Evolutionary conservation across 2,888 invertebrate genomes (phyloP).

Genomic region (Hypolimnas misippus): DNA sequence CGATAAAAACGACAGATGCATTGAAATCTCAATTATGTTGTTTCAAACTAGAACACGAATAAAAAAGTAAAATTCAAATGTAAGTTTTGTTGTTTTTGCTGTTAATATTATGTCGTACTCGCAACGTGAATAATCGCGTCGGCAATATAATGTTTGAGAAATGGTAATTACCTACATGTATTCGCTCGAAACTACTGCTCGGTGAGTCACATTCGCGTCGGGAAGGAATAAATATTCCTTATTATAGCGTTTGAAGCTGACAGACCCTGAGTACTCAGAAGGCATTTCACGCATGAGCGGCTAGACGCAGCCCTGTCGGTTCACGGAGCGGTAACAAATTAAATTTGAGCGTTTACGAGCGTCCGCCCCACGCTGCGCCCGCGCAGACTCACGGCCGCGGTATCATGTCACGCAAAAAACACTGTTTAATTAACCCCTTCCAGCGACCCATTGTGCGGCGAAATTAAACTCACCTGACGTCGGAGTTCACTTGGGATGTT

Average conservation of each 20-base stretch:
- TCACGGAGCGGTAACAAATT: conserved; percentile 33
- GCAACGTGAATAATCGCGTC: not conserved
- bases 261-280: conserved; percentile 18
- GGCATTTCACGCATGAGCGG: conserved; percentile 24
- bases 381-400: conserved; percentile 12
- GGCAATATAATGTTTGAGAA: not conserved
- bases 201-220: conserved; percentile 2
- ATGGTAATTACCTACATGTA: not conserved
- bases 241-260: not conserved
- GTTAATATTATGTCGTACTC: no score
- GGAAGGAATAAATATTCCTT: not conserved
- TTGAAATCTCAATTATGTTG: not conserved
- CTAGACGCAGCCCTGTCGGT: conserved; percentile 27
- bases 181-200: not conserved
- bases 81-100: no score
- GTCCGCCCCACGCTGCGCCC: conserved; percentile 11
- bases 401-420: conserved; percentile 33
- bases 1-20: not conserved
- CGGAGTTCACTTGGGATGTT: conserved; percentile 1
- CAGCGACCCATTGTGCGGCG: conserved; percentile 31
- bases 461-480: conserved; percentile 24
- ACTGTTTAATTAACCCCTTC: conserved; percentile 35
- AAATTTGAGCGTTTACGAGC: conserved; percentile 36
- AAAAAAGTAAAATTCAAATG: no score
- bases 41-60: not conserved